phyloP scores from a whole-genome alignment of 2,888 invertebrate genomes.

The Drosophila borealis region DNA sequence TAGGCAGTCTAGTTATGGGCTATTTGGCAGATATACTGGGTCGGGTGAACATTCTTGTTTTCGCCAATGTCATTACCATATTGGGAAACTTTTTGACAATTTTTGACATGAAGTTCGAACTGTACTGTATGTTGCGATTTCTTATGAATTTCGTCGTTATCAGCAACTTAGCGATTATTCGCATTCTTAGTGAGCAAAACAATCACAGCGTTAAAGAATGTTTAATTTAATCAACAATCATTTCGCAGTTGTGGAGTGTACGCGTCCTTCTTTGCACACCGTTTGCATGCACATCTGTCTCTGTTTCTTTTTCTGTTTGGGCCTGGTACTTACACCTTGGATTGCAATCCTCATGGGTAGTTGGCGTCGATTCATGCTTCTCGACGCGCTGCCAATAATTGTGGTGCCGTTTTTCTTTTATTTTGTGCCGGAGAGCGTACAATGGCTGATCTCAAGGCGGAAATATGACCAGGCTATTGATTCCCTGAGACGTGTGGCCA shows the following conservation, averaged over 20 bases:
- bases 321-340: conserved; percentile 86
- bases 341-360: conserved; percentile 84
- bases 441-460: conserved; percentile 87
- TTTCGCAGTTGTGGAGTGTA: conserved; percentile 87
- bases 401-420: conserved; percentile 86
- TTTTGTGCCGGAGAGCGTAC: conserved; percentile 87
- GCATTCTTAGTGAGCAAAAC: conserved; percentile 86
- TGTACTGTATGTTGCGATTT: conserved; percentile 86
- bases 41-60: conserved; percentile 86
- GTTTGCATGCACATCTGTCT: conserved; percentile 87
- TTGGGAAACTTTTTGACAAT: conserved; percentile 86
- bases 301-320: conserved; percentile 87
- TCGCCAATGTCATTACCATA: conserved; percentile 86
- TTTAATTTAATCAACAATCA: no score
- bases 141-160: conserved; percentile 87
- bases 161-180: conserved; percentile 88
- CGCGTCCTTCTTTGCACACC: conserved; percentile 85
- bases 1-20: conserved; percentile 87
- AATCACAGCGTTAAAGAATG: accelerated
- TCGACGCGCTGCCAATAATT: conserved; percentile 85
- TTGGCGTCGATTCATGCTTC: conserved; percentile 86
- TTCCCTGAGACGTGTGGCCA: conserved; percentile 86
- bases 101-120: conserved; percentile 84
- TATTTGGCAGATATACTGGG: conserved; percentile 87
- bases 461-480: conserved; percentile 85